Percentiles rank a stretch among this genome's conserved stretches.
These are phyloP conservation scores for Erethizon dorsatum DNA, from an alignment of 2,797 vertebrate genomes.

Conservation along the genomic window DNA sequence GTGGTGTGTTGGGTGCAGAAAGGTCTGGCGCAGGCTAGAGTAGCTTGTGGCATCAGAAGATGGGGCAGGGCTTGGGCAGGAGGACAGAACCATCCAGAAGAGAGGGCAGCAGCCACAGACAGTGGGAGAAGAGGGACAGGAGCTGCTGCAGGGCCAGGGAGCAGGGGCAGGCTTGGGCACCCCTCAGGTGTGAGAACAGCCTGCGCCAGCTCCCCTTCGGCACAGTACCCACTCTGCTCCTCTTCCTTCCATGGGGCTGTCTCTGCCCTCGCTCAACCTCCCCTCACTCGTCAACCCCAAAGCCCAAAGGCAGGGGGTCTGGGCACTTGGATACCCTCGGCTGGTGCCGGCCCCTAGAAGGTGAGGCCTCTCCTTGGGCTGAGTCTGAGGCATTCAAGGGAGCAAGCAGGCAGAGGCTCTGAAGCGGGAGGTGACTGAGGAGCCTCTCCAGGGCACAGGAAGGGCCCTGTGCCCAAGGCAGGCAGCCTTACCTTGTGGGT, in stretches of 20 bases:
- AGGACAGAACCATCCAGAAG: background rate
- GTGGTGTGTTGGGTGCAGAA: no score
- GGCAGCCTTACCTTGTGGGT: conserved; percentile 93
- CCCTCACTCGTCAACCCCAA: background rate
- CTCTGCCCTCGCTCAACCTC: background rate
- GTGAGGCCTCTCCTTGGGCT: background rate
- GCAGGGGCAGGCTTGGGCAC: no score
- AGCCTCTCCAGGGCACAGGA: background rate
- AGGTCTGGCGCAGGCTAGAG: background rate
- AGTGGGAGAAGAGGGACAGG: background rate
- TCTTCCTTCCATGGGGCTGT: background rate
- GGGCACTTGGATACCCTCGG: no score
- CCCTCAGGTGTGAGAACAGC: background rate
- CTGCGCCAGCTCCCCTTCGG: background rate
- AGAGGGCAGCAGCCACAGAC: background rate
- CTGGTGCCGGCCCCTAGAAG: background rate
- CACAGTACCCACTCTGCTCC: fast-evolving
- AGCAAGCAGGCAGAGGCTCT: background rate
- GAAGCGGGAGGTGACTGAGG: background rate
- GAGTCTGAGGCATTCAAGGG: background rate
- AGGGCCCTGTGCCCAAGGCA: background rate
- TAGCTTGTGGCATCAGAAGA: no score
- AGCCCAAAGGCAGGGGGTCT: background rate
- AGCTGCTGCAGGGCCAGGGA: background rate
- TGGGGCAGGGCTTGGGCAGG: background rate